Evolutionary conservation across 2,113 vertebrate genomes (phyloP).

Genomic region (Sinocyclocheilus anshuiensis): DNA sequence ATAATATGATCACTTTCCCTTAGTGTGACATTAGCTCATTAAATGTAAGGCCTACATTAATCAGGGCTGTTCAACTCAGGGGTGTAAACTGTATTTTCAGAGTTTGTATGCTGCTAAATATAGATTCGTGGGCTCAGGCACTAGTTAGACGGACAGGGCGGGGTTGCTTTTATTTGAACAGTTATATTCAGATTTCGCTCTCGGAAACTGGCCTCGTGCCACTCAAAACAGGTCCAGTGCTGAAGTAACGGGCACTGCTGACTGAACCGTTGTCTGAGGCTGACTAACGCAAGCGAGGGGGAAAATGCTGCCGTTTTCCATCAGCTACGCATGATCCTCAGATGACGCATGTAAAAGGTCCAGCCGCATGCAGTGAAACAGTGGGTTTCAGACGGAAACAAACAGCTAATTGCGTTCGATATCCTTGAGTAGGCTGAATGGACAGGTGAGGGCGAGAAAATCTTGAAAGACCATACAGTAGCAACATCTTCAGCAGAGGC

Average conservation of each 20-base stretch:
- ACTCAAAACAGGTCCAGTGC: constrained; percentile 2
- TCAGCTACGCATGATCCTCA: background rate
- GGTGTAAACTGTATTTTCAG: constrained; percentile 15
- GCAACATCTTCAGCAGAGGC: background rate
- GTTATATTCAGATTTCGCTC: constrained; percentile 22
- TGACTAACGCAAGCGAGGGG: constrained; percentile 9
- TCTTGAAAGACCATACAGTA: background rate
- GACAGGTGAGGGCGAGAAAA: background rate
- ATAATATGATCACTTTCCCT: background rate
- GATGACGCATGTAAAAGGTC: constrained; percentile 20
- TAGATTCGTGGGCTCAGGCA: constrained; percentile 48
- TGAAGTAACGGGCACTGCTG: constrained; percentile 31
- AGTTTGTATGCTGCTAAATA: constrained; percentile 61
- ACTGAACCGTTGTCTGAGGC: constrained; percentile 26
- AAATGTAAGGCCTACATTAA: background rate
- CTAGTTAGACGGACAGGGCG: constrained; percentile 27
- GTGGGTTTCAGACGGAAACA: background rate
- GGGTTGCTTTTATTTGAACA: constrained; percentile 30
- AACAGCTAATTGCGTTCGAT: background rate
- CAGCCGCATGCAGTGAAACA: no score
- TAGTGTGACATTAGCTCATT: background rate
- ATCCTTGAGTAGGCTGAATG: background rate
- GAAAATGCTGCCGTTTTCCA: constrained; percentile 34
- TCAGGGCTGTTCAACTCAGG: background rate
- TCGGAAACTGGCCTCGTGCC: background rate